These are phyloP conservation scores for Drosophila mauritiana DNA, from an alignment of 1,140 invertebrate species.

Conservation along the genomic window DNA sequence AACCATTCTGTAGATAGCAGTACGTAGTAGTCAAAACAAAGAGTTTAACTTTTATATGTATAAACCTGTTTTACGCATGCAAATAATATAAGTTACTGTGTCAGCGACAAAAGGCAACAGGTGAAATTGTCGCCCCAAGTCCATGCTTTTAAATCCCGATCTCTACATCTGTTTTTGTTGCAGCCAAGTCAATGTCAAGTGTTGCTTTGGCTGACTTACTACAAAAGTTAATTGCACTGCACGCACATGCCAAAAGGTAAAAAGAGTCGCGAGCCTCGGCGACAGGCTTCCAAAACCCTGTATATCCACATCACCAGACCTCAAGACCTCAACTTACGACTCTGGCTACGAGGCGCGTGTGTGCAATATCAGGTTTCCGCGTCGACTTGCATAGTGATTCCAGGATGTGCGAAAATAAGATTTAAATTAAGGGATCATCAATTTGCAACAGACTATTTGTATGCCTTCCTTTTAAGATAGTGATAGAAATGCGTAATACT, in stretches of 20 bases:
- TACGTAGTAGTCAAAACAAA: too few species aligned
- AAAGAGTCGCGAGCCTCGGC: constrained; percentile 24
- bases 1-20: constrained; percentile 1
- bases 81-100: constrained; percentile 84
- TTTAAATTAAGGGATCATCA: neutral
- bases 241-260: constrained; percentile 74
- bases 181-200: constrained; percentile 77
- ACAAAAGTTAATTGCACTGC: constrained; percentile 82
- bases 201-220: constrained; percentile 73
- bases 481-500: neutral
- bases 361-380: constrained; percentile 81
- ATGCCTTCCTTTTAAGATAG: neutral
- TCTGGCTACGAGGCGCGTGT: constrained; percentile 56
- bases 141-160: constrained; percentile 12
- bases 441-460: too few species aligned
- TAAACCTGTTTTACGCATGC: constrained; percentile 58
- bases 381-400: constrained; percentile 61
- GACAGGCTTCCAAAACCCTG: constrained; percentile 25
- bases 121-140: constrained; percentile 78
- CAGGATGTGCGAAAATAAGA: neutral
- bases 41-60: neutral
- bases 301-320: constrained; percentile 2
- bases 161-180: constrained; percentile 1
- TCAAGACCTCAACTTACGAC: constrained; percentile 14
- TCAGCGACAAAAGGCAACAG: constrained; percentile 70